Evolutionary conservation across 2,113 vertebrate genomes (phyloP).

Genomic region (Rhea americana): DNA sequence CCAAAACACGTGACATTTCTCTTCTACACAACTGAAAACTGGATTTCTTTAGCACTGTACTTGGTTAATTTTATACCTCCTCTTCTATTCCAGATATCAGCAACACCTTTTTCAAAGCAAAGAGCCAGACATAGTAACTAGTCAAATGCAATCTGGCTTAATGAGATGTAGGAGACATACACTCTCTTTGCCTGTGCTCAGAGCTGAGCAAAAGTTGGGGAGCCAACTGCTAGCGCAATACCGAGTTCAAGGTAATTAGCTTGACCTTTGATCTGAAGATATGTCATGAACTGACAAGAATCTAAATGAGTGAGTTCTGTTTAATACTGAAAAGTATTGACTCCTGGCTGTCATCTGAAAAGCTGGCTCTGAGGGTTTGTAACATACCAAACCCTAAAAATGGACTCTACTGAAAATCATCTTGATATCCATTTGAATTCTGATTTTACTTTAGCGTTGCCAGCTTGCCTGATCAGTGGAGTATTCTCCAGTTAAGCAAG

Average conservation of each 20-base stretch:
- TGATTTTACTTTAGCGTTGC: background rate
- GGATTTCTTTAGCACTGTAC: background rate
- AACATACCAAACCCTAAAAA: background rate
- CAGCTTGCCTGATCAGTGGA: background rate
- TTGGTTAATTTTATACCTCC: background rate
- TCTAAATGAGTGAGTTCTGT: background rate
- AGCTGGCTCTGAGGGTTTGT: background rate
- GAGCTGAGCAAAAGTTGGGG: background rate
- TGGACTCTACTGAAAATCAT: background rate
- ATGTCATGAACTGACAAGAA: background rate
- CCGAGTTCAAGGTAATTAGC: background rate
- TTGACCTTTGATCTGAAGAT: background rate
- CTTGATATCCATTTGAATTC: background rate
- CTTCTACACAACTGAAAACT: background rate
- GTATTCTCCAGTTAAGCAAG: background rate
- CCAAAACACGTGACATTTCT: background rate
- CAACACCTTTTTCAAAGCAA: background rate
- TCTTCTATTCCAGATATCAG: background rate
- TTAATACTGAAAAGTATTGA: background rate
- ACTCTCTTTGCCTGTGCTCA: rapidly evolving
- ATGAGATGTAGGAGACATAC: background rate
- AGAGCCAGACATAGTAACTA: background rate
- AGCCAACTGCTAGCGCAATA: background rate
- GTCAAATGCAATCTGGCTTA: background rate
- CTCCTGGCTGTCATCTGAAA: background rate